A percentile compares a stretch with the other conserved stretches of the same genome.
Evolutionary conservation across 1,140 invertebrate genomes (phyloP).

Genomic region (Leptinotarsa texana): DNA sequence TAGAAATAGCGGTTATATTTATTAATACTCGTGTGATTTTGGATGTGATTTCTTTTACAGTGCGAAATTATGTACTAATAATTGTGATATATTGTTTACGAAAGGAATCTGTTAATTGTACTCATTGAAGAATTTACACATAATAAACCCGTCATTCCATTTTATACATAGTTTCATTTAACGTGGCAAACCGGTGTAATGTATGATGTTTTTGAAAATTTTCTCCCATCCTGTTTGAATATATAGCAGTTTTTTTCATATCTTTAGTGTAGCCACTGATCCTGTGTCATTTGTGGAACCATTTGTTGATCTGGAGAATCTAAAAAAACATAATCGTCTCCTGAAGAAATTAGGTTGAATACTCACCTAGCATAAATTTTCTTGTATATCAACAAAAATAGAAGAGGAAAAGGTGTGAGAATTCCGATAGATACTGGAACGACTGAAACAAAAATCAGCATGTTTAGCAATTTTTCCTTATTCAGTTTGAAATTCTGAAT

Average conservation of each 20-base stretch:
- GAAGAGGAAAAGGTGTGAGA: slow-evolving; percentile 89
- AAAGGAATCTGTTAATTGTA: not conserved
- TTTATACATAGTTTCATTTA: not conserved
- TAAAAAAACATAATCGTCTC: no score
- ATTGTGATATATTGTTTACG: slow-evolving; percentile 9
- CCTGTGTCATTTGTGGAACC: no score
- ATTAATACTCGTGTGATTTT: slow-evolving; percentile 1
- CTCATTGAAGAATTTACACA: slow-evolving; percentile 8
- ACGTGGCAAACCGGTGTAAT: no score
- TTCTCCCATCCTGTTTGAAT: no score
- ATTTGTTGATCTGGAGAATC: no score
- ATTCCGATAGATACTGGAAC: slow-evolving; percentile 86
- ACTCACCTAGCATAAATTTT: slow-evolving; percentile 49
- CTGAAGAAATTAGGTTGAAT: not conserved
- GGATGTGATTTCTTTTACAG: slow-evolving; percentile 9
- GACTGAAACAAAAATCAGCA: slow-evolving; percentile 58
- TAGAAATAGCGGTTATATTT: not conserved
- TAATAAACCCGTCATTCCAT: not conserved
- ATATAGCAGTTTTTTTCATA: no score
- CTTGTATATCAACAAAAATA: slow-evolving; percentile 61
- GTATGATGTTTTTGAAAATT: no score
- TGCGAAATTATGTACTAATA: not conserved
- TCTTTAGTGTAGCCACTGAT: no score
- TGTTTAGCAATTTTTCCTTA: no score
- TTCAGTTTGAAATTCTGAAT: slow-evolving; percentile 10